Evolutionary conservation across 2,797 vertebrate species (phyloP).

Genomic region (Chaetophractus vellerosus): DNA sequence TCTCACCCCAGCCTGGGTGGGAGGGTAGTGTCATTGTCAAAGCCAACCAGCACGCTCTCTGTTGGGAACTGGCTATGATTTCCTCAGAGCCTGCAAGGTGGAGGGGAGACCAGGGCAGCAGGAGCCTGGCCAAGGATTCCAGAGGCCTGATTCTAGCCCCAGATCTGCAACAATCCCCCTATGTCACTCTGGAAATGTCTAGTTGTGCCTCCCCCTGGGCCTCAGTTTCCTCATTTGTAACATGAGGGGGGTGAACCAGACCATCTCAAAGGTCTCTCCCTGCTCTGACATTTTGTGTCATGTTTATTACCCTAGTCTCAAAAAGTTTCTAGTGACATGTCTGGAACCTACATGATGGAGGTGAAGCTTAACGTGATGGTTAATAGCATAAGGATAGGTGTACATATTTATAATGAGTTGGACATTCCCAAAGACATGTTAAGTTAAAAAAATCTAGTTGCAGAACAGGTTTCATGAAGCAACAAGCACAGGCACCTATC

Average conservation of each 20-base stretch:
- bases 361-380: neutral
- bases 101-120: neutral
- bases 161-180: neutral
- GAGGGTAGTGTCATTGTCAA: neutral
- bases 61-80: constrained; percentile 62
- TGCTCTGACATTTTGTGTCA: neutral
- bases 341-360: neutral
- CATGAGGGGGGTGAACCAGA: neutral
- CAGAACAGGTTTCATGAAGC: neutral
- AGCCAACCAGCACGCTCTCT: constrained; percentile 3
- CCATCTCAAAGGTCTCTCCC: neutral
- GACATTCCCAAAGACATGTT: neutral
- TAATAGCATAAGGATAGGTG: neutral
- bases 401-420: neutral
- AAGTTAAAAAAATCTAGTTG: neutral
- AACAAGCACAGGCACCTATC: neutral
- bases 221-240: constrained; percentile 49
- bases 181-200: neutral
- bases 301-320: neutral
- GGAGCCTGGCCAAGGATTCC: constrained; percentile 30
- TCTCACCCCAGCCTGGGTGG: constrained; percentile 57
- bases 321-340: neutral
- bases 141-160: neutral
- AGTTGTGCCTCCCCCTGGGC: neutral
- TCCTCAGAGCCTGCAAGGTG: constrained; percentile 53